A percentile compares a stretch with the other conserved stretches of the same genome.
phyloP scores from a whole-genome alignment of 2,888 invertebrate genomes.

The Timandra comae region DNA sequence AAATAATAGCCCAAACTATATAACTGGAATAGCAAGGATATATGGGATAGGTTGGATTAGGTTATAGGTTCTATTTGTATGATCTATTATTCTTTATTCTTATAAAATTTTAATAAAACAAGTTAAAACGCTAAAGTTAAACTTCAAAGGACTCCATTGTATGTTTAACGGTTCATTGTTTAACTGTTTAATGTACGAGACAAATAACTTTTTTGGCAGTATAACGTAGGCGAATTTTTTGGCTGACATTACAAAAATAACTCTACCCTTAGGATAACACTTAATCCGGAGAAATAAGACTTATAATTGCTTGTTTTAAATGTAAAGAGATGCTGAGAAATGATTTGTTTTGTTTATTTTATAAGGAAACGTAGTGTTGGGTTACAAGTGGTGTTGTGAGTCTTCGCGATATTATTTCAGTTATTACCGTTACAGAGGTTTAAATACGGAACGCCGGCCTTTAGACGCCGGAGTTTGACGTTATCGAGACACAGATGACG shows the following conservation, averaged over 20 bases:
- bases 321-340: too few relatives aligned
- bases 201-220: constrained; percentile 59
- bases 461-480: constrained; percentile 15
- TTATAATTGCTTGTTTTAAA: constrained; percentile 10
- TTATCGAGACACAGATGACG: constrained; percentile 7
- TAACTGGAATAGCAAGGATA: too few relatives aligned
- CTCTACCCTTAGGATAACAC: constrained; percentile 10
- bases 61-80: too few relatives aligned
- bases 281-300: constrained; percentile 16
- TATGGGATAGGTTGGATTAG: too few relatives aligned
- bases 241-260: constrained; percentile 18
- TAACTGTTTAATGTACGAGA: constrained; percentile 49
- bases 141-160: constrained; percentile 29
- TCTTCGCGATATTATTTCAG: constrained; percentile 43
- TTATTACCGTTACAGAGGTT: constrained; percentile 45
- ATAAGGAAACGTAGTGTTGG: constrained; percentile 54
- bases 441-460: constrained; percentile 17
- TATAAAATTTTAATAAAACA: too few relatives aligned
- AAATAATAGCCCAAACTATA: too few relatives aligned
- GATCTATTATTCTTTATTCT: too few relatives aligned
- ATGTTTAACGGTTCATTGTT: constrained; percentile 65
- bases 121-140: constrained; percentile 2
- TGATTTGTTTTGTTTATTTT: constrained; percentile 46
- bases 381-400: constrained; percentile 51
- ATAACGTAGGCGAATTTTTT: constrained; percentile 48